phyloP scores from a whole-genome alignment of 1,140 invertebrate species.

The Periplaneta americana region DNA sequence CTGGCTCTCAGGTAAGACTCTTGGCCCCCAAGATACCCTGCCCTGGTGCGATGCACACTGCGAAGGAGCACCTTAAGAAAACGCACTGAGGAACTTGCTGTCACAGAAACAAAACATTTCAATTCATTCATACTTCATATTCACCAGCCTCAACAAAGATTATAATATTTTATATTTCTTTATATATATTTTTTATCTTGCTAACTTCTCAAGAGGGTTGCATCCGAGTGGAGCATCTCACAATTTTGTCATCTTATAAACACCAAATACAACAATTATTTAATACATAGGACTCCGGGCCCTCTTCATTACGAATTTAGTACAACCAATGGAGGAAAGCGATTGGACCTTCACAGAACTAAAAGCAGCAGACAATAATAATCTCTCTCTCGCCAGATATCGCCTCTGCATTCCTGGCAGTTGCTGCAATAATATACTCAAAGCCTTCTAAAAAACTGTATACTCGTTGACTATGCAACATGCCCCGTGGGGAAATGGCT shows the following conservation, averaged over 20 bases:
- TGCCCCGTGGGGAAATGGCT: not conserved
- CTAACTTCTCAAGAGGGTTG: not conserved
- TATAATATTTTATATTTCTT: not conserved
- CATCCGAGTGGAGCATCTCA: not conserved
- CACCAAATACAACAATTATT: conserved; percentile 10
- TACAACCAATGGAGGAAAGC: conserved; percentile 2
- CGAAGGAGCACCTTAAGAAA: not conserved
- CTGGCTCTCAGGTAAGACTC: not conserved
- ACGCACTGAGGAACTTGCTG: not conserved
- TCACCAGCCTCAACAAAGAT: not conserved
- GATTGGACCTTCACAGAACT: not conserved
- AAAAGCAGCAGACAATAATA: conserved; percentile 1
- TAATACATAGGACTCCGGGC: not conserved
- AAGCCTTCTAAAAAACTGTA: not conserved
- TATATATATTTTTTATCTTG: not conserved
- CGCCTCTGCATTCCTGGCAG: not conserved
- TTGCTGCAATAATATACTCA: not conserved
- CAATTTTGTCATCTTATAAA: conserved; percentile 6
- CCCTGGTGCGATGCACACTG: not conserved
- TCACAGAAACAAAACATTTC: not conserved
- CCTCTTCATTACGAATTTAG: not conserved
- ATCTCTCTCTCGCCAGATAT: not conserved
- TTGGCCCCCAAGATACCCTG: not conserved
- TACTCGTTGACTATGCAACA: not conserved
- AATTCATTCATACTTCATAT: not conserved